These are phyloP conservation scores for Cyphomyrus plagiostoma DNA, from an alignment of 2,113 vertebrate species.

Conservation along the genomic window DNA sequence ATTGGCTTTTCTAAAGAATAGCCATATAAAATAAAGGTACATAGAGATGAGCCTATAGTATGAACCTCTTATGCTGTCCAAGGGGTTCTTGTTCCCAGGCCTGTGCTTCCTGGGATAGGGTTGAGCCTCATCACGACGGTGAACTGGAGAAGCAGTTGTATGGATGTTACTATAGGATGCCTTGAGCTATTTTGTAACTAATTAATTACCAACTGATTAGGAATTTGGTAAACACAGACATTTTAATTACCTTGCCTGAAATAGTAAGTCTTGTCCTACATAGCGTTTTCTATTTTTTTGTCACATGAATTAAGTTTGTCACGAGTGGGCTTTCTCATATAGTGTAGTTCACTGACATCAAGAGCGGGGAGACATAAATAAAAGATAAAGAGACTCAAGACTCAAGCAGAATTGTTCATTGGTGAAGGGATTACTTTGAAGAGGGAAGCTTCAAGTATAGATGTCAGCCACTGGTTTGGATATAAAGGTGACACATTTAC, in stretches of 20 bases:
- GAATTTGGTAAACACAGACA: not conserved
- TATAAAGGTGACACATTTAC: not conserved
- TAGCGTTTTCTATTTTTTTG: not conserved
- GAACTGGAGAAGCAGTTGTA: not conserved
- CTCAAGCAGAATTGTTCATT: not conserved
- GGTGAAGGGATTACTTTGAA: not conserved
- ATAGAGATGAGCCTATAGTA: not conserved
- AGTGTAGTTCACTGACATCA: not conserved
- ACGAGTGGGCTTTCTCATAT: not conserved
- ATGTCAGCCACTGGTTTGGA: not conserved
- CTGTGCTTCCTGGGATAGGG: not conserved
- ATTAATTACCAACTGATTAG: not conserved
- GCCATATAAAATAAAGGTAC: not conserved
- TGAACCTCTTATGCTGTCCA: not conserved
- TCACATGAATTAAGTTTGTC: not conserved
- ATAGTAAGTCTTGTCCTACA: not conserved
- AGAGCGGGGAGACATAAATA: not conserved
- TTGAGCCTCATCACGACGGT: not conserved
- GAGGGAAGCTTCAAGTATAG: not conserved
- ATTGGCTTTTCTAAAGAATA: not conserved
- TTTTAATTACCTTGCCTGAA: not conserved
- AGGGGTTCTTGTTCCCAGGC: not conserved
- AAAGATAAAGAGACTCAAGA: not conserved
- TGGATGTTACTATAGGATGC: not conserved
- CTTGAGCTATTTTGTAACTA: not conserved